Base-by-base conservation (phyloP, 2,888 invertebrate species). In the Dasypogon diadema region DNA sequence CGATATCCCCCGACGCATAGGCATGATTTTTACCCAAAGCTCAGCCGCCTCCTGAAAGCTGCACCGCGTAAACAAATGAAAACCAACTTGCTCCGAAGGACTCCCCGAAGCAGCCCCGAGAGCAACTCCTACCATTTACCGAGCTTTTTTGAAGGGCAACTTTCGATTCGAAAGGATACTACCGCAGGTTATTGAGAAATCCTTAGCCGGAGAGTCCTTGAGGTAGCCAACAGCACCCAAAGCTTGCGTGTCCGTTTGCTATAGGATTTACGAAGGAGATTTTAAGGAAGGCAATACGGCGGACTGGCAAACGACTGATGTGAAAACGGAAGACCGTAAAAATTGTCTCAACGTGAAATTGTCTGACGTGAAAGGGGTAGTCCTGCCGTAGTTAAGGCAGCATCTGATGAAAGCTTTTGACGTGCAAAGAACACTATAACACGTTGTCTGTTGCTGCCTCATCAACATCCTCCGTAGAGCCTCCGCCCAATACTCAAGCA, bases 21-120 rank as follows among this genome's bases (percentile, higher is more conserved):
- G 79, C 79, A 79, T 77, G 78, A 76, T 76, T 79, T 78, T 78
- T 77, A 65, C 74, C 76, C 75, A 79, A 78, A 78, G 74, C 76
- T 70, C 60, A 63, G 58, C 77, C 74, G 76, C 75, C 75, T 75
- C 46, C 58, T 58, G 60, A 74, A 74, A 74, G 74, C 74, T 74
- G 16, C 4, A 16, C 3, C 58, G 58, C 58, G 58, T 60, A 74
- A 74, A 60, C 74, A 74, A 74, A 74, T 74, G 74, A 74, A 74
- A 74, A 48, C 18, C 74, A 18, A 12, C 30, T 60, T 16, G 46
- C 58, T 48, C 58, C 74, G 74, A 74, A 74, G 58, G 48, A 48
- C 8, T 21, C 5, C 8, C 18, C 74, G 74, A 74, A 58, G 26
- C 22, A 18, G 16, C 37, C 58, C 46, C 74, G 74, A 74, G 42